phyloP scores from a whole-genome alignment of 2,797 vertebrate species.

The Mallotus villosus region DNA sequence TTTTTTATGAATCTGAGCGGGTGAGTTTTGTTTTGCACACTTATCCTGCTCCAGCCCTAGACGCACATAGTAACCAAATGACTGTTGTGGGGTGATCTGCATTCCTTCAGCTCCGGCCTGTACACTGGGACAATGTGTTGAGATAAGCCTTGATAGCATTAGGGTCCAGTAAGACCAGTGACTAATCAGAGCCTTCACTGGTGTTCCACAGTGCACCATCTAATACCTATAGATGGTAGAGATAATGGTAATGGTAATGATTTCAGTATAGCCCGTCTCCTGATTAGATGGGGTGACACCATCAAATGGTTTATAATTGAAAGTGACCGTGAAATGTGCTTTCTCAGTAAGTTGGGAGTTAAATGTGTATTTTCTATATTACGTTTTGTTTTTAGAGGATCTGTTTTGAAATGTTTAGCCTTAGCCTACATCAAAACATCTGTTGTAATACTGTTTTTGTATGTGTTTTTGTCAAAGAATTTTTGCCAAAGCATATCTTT shows the following conservation, averaged over 20 bases:
- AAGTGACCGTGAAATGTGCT: neutral
- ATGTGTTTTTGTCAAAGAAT: slow-evolving; percentile 64
- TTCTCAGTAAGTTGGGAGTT: neutral
- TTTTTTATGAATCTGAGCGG: slow-evolving; percentile 14
- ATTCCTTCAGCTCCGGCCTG: neutral
- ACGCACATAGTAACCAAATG: neutral
- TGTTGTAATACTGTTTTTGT: neutral
- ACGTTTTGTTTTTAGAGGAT: neutral
- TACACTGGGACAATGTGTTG: neutral
- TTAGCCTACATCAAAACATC: neutral
- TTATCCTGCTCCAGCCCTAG: slow-evolving; percentile 32
- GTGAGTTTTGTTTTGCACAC: slow-evolving; percentile 70
- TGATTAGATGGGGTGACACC: too few species aligned
- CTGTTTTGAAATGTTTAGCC: slow-evolving; percentile 6
- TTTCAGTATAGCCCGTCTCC: too few species aligned
- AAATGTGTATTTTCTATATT: neutral
- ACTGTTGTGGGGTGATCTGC: slow-evolving; percentile 8
- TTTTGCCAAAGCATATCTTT: slow-evolving; percentile 71
- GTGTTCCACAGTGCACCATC: neutral
- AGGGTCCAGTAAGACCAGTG: neutral
- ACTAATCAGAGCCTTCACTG: neutral
- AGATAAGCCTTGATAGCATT: neutral
- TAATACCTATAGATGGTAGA: neutral
- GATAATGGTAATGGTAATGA: neutral
- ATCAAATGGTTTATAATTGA: neutral